A percentile compares a stretch with the other conserved stretches of the same genome.
Evolutionary conservation across 2,888 invertebrate species (phyloP).

Genomic region (Stenodera caucasica): DNA sequence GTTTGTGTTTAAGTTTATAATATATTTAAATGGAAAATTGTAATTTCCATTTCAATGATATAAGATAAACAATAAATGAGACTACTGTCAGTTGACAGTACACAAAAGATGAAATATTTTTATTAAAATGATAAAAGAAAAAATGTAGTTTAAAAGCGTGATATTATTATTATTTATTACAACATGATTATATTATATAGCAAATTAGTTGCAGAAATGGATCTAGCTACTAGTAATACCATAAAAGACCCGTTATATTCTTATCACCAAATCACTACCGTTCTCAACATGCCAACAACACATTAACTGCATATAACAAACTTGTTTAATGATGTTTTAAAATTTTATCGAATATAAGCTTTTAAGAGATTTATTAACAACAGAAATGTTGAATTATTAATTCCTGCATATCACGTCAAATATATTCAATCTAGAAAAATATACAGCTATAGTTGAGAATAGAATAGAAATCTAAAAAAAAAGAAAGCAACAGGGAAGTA

Average conservation of each 20-base stretch:
- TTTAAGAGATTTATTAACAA: neutral
- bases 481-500: too few relatives aligned
- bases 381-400: neutral
- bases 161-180: slow-evolving; percentile 4
- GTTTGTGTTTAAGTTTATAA: neutral
- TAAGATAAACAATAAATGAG: neutral
- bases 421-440: too few relatives aligned
- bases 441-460: neutral
- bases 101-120: too few relatives aligned
- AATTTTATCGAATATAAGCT: slow-evolving; percentile 3
- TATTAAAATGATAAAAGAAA: neutral
- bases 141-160: neutral
- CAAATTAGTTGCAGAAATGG: slow-evolving; percentile 8
- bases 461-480: too few relatives aligned
- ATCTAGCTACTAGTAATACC: slow-evolving; percentile 1
- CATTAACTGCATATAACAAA: slow-evolving; percentile 4
- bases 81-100: neutral
- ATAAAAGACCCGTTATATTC: slow-evolving; percentile 2
- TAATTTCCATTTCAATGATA: neutral
- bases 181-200: slow-evolving; percentile 6
- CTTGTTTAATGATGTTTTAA: slow-evolving; percentile 1
- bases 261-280: slow-evolving; percentile 4
- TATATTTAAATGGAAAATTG: neutral
- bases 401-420: neutral
- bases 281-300: slow-evolving; percentile 7